Base-by-base conservation (phyloP, 1,140 invertebrate genomes). In the Lysiphlebus fabarum region DNA sequence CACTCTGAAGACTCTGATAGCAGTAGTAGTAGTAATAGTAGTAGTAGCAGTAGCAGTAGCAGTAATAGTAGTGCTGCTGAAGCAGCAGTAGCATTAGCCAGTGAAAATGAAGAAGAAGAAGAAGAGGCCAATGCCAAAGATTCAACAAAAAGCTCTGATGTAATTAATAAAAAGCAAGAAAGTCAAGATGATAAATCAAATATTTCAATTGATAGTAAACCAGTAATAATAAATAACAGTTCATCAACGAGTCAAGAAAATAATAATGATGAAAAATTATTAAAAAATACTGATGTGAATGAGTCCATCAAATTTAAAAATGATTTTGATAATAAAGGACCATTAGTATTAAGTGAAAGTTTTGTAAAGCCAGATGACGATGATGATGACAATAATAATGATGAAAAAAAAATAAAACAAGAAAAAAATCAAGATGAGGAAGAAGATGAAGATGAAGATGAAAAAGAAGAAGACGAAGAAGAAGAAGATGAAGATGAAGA, bases 261-360 rank as follows among this genome's bases (percentile, higher is more conserved):
- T 5, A 10, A 58, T 12, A 17, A 36, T n/a, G 7, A 48, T 36
- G 7, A 56, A 6, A 5, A 10, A 11, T 6, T 6, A 11, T 26
- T 34, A 42, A 62, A 59, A 26, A 9, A 34, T 9, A 59, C 58
- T 14, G 59, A 63, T 0, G 43, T 63, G 41, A 8, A 26, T 48
- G 42, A n/a, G 53, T 33, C 53, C 34, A 54, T 11, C n/a, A 44
- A 12, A 56, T 61, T 5, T 6, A 63, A n/a, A 40, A 53, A 4
- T 42, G 11, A 1, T 33, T 70, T 67, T 3, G 76, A 78, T 11
- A 76, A 81, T 11, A 78, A 79, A 12, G 78, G 75, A 11, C 75
- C 74, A 10, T 73, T 75, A 0, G 67, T 76, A n/a, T 56, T 78
- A 8, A 79, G 74, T 62, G 74, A 73, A 4, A 75, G 76, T 64